Evolutionary conservation across 2,888 invertebrate species (phyloP), one percentile per base, ranked within the genome.

Genomic region (Caenorhabditis macrosperma): DNA sequence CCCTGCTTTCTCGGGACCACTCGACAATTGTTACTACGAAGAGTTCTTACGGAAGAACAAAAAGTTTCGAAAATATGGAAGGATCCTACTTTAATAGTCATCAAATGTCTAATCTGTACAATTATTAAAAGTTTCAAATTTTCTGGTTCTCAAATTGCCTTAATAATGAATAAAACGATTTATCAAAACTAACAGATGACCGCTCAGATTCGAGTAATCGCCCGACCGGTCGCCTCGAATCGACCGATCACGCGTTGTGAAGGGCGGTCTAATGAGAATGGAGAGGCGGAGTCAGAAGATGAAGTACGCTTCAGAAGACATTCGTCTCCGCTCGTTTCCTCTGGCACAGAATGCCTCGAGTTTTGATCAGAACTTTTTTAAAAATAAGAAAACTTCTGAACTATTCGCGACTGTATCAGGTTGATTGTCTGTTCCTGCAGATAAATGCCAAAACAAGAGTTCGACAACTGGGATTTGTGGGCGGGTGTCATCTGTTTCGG

Each of bases 371-470:
- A n/a, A n/a, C n/a, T n/a, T n/a, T n/a, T n/a, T n/a, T n/a, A n/a
- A n/a, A n/a, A n/a, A n/a, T n/a, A n/a, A n/a, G n/a, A n/a, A n/a
- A n/a, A n/a, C n/a, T n/a, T n/a, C n/a, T n/a, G n/a, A n/a, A n/a
- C n/a, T n/a, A n/a, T n/a, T n/a, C n/a, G n/a, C n/a, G n/a, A n/a
- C n/a, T n/a, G n/a, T n/a, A n/a, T n/a, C n/a, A n/a, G n/a, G n/a
- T n/a, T 10, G 46, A 46, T 6, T 4, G 41, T 41, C 15, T 24
- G 1, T 52, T 61, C 6, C 20, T 17, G 22, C 4, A 35, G n/a
- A 28, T 30, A n/a, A n/a, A 77, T 77, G 76, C 64, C 68, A 30
- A 77, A 77, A 33, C 76, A 77, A 69, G 68, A 77, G 22, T 77
- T 77, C 35, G 60, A 55, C 26, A 50, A 64, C 50, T 77, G 48